phyloP scores from a whole-genome alignment of 2,113 vertebrate genomes.

The Centropristis striata region DNA sequence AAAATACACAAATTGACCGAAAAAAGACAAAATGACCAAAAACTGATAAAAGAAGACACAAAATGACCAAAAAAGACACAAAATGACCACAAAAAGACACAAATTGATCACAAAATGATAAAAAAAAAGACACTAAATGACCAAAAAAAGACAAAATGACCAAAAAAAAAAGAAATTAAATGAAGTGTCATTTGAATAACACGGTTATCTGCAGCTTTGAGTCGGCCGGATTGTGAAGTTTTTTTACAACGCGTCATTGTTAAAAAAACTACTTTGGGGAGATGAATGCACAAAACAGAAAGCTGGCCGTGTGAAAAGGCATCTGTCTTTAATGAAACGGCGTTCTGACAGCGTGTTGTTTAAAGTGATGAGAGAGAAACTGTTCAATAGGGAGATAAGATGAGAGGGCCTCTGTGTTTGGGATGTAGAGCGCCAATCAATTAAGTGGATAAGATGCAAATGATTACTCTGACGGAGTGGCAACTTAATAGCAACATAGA shows the following conservation, averaged over 20 bases:
- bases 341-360: conserved; percentile 22
- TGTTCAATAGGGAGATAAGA: conserved; percentile 20
- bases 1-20: too few species aligned
- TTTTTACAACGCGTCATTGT: conserved; percentile 28
- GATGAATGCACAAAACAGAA: conserved; percentile 2
- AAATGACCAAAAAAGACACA: too few species aligned
- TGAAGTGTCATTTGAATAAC: conserved; percentile 52
- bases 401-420: conserved; percentile 30
- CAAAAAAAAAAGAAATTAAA: too few species aligned
- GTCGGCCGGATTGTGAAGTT: conserved; percentile 3
- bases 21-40: too few species aligned
- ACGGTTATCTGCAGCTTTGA: conserved; percentile 40
- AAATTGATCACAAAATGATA: too few species aligned
- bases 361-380: conserved; percentile 34
- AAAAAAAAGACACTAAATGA: too few species aligned
- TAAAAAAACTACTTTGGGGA: conserved; percentile 18
- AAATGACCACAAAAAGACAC: too few species aligned
- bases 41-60: too few species aligned
- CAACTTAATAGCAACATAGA: conserved; percentile 74
- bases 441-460: conserved; percentile 68
- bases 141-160: too few species aligned
- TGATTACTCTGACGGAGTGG: conserved; percentile 68
- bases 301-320: background rate
- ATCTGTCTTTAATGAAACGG: conserved; percentile 20
- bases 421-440: conserved; percentile 56